These are phyloP conservation scores for Drosophila sp. DNA, from an alignment of 1,140 invertebrate species.

Conservation along the genomic window DNA sequence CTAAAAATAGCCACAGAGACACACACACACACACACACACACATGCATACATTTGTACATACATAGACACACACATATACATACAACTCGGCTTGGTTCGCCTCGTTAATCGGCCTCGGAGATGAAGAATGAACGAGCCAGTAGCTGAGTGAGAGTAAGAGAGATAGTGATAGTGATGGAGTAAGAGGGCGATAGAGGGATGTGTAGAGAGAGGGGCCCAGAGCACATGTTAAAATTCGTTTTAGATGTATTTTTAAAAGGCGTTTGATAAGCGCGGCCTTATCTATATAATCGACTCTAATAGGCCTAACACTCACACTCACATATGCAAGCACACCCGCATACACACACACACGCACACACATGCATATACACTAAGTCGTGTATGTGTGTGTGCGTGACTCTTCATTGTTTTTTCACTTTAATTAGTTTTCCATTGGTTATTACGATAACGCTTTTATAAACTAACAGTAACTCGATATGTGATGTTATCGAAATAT, in stretches of 20 bases:
- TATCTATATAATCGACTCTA: constrained; percentile 69
- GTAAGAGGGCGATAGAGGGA: neutral
- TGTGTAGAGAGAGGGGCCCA: neutral
- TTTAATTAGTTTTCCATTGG: no score
- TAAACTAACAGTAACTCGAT: no score
- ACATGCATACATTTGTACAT: neutral
- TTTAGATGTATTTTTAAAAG: constrained; percentile 78
- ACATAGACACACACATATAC: neutral
- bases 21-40: constrained; percentile 14
- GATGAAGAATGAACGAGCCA: constrained; percentile 1
- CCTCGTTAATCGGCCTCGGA: constrained; percentile 23
- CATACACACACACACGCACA: neutral
- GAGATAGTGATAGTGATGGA: neutral
- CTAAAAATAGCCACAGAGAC: constrained; percentile 50
- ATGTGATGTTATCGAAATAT: no score
- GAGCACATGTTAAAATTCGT: constrained; percentile 65
- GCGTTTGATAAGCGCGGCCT: constrained; percentile 72
- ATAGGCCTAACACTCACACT: constrained; percentile 23
- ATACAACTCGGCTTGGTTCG: constrained; percentile 24
- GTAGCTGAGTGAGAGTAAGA: neutral
- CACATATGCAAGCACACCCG: neutral
- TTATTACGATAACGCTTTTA: no score
- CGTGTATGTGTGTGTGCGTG: neutral
- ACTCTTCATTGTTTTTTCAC: no score
- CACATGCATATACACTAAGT: neutral